Conservation (phyloP, 1,140 invertebrate genomes). For the Delia radicum region DNA sequence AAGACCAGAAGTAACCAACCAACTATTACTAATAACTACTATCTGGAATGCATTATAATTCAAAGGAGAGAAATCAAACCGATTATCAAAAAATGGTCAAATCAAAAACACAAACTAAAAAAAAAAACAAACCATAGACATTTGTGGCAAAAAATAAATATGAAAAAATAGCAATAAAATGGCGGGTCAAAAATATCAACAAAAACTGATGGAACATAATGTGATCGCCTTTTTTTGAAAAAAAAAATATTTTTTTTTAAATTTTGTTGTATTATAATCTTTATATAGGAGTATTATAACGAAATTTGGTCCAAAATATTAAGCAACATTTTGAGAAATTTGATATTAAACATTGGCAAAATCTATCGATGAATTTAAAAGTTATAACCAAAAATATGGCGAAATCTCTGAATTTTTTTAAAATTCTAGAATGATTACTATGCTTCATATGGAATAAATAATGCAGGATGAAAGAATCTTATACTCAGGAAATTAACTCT, state of each 20-base stretch:
- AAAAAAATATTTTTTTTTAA: background rate
- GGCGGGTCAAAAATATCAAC: constrained; percentile 3
- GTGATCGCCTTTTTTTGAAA: background rate
- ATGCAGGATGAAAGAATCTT: no score
- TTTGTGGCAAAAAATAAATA: background rate
- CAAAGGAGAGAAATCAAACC: background rate
- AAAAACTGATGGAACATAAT: background rate
- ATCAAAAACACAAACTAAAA: background rate
- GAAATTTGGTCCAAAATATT: no score
- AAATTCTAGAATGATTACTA: no score
- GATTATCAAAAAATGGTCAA: background rate
- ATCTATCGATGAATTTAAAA: no score
- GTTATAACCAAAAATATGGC: no score
- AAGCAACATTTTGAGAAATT: no score
- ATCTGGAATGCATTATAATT: background rate
- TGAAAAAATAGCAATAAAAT: constrained; percentile 5
- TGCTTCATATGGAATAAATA: no score
- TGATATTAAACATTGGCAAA: no score
- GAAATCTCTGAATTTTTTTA: no score
- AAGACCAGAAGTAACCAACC: background rate
- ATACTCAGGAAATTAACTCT: no score
- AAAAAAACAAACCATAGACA: background rate
- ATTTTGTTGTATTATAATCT: no score
- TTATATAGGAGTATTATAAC: no score
- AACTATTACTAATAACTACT: background rate